A percentile compares a stretch with the other conserved stretches of the same genome.
These are phyloP conservation scores for Liposcelis brunnea DNA, from an alignment of 2,888 invertebrate genomes.

Conservation along the genomic window DNA sequence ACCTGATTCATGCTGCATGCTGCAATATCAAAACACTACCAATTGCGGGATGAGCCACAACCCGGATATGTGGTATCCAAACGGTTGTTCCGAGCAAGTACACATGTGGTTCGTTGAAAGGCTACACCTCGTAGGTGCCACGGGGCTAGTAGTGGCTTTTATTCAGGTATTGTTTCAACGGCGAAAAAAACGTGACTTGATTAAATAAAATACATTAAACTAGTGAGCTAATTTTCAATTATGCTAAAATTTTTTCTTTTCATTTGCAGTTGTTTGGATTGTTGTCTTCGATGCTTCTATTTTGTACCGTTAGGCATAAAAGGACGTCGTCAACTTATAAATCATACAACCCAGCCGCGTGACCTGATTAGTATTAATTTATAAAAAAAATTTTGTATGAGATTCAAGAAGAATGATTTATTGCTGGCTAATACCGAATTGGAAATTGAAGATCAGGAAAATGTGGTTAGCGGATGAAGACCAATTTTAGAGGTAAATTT, in stretches of 20 bases:
- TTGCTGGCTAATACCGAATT: too few relatives aligned
- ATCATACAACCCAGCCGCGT: constrained; percentile 38
- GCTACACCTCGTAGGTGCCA: constrained; percentile 59
- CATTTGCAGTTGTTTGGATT: constrained; percentile 48
- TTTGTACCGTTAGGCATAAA: constrained; percentile 54
- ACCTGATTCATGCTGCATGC: constrained; percentile 56
- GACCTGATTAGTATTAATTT: constrained; percentile 20
- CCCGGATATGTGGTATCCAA: constrained; percentile 40
- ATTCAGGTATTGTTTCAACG: constrained; percentile 37
- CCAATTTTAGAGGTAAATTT: too few relatives aligned
- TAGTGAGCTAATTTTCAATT: too few relatives aligned
- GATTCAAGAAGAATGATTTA: background rate
- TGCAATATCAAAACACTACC: constrained; percentile 24
- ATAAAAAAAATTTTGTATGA: background rate
- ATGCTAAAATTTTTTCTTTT: too few relatives aligned
- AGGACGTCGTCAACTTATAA: constrained; percentile 47
- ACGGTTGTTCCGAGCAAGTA: constrained; percentile 59
- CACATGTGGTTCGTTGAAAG: constrained; percentile 60
- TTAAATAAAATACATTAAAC: background rate
- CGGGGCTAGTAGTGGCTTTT: constrained; percentile 58
- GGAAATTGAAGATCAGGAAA: too few relatives aligned
- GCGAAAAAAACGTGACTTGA: background rate
- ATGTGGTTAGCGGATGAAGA: too few relatives aligned
- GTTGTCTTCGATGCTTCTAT: constrained; percentile 56
- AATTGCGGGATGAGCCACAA: constrained; percentile 24